These are phyloP conservation scores for Sarcophilus harrisii DNA, from an alignment of 2,797 vertebrate species.

Conservation along the genomic window DNA sequence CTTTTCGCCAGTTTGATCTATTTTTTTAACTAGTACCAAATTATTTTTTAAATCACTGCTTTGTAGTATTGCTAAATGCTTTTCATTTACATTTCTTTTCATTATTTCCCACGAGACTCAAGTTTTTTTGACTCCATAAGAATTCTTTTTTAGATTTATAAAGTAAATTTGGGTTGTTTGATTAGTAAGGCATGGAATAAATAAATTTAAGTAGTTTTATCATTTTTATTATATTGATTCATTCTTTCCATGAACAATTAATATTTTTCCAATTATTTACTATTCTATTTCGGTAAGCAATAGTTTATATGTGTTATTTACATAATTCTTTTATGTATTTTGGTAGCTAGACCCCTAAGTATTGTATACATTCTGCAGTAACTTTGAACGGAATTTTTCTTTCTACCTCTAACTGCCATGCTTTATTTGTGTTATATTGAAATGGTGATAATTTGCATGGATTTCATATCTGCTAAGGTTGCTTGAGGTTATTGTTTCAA, in stretches of 20 bases:
- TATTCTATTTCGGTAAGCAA: not conserved
- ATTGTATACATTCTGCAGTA: not conserved
- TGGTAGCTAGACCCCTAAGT: not conserved
- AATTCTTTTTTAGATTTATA: not conserved
- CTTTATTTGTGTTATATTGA: not conserved
- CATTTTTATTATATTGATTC: not conserved
- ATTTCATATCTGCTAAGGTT: not conserved
- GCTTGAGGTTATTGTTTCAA: not conserved
- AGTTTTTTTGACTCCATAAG: not conserved
- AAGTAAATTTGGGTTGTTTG: not conserved
- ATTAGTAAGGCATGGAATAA: not conserved
- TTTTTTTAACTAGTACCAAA: not conserved
- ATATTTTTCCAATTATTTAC: not conserved
- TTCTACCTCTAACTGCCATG: not conserved
- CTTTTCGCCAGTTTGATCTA: not conserved
- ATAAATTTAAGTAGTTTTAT: not conserved
- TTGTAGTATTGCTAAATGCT: not conserved
- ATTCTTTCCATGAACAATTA: not conserved
- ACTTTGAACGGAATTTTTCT: not conserved
- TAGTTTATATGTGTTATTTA: not conserved
- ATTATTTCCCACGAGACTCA: not conserved
- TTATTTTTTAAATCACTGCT: not conserved
- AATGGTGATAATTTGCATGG: not conserved
- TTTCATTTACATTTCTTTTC: not conserved
- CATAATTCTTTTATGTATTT: not conserved